Percentiles rank a stretch among this genome's conserved stretches.
Conservation (phyloP, 2,797 vertebrate genomes). For the Stomatorhinus walkeri region DNA sequence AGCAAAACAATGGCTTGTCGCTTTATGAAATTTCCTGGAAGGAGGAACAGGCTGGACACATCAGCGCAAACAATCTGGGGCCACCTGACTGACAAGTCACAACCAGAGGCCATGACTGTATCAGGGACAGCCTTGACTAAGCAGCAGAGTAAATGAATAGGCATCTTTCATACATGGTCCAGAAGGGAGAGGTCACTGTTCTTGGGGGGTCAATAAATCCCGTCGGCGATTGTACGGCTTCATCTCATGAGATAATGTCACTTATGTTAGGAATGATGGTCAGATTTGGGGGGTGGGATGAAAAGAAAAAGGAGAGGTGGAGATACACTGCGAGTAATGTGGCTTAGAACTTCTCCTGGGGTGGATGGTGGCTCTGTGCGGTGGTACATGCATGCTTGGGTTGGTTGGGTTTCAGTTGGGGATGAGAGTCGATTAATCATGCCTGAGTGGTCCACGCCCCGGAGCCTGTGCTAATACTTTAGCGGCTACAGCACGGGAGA, state of each 20-base stretch:
- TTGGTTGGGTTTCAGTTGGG: constrained; percentile 13
- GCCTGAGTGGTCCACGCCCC: not conserved
- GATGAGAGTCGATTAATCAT: constrained; percentile 3
- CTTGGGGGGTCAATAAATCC: not conserved
- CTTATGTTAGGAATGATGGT: not conserved
- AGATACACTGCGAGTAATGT: not conserved
- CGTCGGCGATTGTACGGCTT: not conserved
- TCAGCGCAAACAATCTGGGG: not conserved
- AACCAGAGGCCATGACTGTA: not conserved
- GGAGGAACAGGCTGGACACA: not conserved
- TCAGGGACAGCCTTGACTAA: not conserved
- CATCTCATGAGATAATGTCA: not conserved
- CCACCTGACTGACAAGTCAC: not conserved
- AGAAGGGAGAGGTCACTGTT: not conserved
- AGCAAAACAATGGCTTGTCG: not conserved
- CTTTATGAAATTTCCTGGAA: not conserved
- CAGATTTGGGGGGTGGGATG: not conserved
- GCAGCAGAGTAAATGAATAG: not conserved
- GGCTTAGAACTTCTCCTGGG: not conserved
- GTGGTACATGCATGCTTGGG: not conserved
- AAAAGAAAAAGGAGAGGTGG: not conserved
- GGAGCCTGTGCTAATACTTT: not conserved
- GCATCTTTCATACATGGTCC: not conserved
- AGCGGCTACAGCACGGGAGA: not conserved
- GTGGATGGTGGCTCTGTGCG: not conserved